Percentiles rank a stretch among this genome's conserved stretches.
Conservation (phyloP, 1,140 invertebrate species). For the Bilobella aurantiaca region DNA sequence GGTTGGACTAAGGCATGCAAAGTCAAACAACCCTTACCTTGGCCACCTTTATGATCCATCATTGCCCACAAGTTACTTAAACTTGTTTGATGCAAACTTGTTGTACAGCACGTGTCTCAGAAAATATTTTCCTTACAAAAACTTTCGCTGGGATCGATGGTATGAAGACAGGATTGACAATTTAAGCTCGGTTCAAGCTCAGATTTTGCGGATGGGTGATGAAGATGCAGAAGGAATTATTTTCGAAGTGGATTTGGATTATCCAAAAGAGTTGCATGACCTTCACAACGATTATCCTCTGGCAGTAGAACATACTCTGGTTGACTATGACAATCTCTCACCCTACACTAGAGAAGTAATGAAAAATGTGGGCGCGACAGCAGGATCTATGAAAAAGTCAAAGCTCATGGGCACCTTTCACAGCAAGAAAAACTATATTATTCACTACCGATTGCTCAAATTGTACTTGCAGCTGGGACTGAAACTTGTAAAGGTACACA, state of each 20-base stretch:
- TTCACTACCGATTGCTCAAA: slow-evolving; percentile 11
- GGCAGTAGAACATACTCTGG: slow-evolving; percentile 37
- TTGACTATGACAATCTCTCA: neutral
- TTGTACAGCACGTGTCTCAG: neutral
- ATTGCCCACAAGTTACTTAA: slow-evolving; percentile 38
- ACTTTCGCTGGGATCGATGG: neutral
- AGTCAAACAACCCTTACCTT: slow-evolving; percentile 44
- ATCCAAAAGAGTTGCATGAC: slow-evolving; percentile 43
- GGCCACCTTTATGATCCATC: slow-evolving; percentile 39
- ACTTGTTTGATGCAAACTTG: slow-evolving; percentile 35
- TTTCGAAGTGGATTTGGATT: slow-evolving; percentile 42
- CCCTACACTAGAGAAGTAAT: neutral
- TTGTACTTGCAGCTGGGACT: slow-evolving; percentile 11
- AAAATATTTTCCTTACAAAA: neutral
- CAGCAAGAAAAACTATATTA: slow-evolving; percentile 14
- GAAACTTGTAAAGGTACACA: slow-evolving; percentile 9
- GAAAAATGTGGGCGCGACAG: neutral
- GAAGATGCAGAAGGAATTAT: slow-evolving; percentile 44
- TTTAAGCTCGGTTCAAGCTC: too few species aligned
- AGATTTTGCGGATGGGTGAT: slow-evolving; percentile 37
- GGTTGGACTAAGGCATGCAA: slow-evolving; percentile 39
- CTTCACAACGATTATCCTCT: slow-evolving; percentile 45
- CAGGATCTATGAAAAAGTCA: neutral
- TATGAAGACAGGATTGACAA: too few species aligned
- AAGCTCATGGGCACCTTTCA: slow-evolving; percentile 3